A percentile compares a stretch with the other conserved stretches of the same genome.
Conservation (phyloP, 2,888 invertebrate species). For the Antheraea assamensis region DNA sequence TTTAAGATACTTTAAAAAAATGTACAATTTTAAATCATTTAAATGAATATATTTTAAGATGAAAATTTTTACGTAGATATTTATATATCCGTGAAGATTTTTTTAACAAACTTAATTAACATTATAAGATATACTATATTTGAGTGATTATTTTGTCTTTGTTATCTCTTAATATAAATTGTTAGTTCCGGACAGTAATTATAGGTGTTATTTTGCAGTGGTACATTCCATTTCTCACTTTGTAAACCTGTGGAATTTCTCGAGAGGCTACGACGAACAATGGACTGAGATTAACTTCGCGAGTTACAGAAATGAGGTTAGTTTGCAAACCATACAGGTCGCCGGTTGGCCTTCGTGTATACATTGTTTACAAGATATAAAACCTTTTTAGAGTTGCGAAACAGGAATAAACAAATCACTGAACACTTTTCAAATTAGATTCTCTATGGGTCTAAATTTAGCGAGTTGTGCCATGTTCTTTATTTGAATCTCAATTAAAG, state of each 20-base stretch:
- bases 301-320: constrained; percentile 70
- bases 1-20: not conserved
- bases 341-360: constrained; percentile 16
- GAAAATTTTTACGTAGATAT: no score
- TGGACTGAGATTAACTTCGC: constrained; percentile 76
- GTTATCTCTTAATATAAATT: not conserved
- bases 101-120: no score
- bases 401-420: not conserved
- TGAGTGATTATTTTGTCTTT: not conserved
- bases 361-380: constrained; percentile 3
- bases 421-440: not conserved
- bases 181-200: not conserved
- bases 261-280: constrained; percentile 69
- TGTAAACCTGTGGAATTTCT: constrained; percentile 81
- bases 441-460: not conserved
- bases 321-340: constrained; percentile 38
- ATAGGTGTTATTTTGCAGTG: constrained; percentile 57
- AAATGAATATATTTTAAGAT: no score
- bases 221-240: constrained; percentile 80
- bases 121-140: not conserved
- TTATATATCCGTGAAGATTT: no score
- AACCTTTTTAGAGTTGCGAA: constrained; percentile 6
- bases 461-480: not conserved
- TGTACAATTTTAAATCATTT: not conserved
- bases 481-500: not conserved